Evolutionary conservation across 2,888 invertebrate species (phyloP), one percentile per base, ranked within the genome.

Genomic region (Orgyia antiqua): DNA sequence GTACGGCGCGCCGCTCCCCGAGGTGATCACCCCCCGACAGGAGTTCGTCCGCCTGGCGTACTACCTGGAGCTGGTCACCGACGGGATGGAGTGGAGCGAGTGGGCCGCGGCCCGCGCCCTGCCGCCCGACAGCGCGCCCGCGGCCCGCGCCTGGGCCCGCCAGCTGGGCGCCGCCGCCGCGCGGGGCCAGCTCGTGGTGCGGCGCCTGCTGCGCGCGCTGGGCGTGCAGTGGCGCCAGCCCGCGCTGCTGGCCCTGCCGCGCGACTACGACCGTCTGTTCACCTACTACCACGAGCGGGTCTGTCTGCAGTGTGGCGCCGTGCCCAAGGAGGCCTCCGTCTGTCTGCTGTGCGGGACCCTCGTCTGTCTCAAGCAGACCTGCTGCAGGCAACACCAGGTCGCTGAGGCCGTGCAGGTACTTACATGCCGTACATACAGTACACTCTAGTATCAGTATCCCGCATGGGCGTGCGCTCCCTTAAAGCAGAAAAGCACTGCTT

Each of bases 231-330:
- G 96, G 95, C 88, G 90, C 56, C 91, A 91, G 57, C 98, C 98
- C 10, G 89, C 91, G 50, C 88, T 99, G 48, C 89, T 98, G 37
- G 88, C 90, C 42, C 88, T 98, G 72, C 98, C 98, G 30, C 89
- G 92, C 39, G 94, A 95, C 69, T 98, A 98, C 82, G 98, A 98
- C 82, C 92, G 93, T 59, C 72, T 84, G 54, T 84, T 84, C 79
- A 72, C 94, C 91, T 95, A 94, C 87, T 98, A 97, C 84, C 96
- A 97, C 73, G 93, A 95, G 72, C 90, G 94, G 55, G 92, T 92
- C 40, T 98, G 98, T 80, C 89, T 90, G 51, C 93, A 94, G 63
- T 98, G 98, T 83, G 93, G 94, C 63, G 92, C 92, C 45, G 92
- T 95, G 58, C 98, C 98, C 45, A 82, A 80, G 72, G 77, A 48